phyloP scores from a whole-genome alignment of 2,113 vertebrate species.

The Neoarius graeffei region DNA sequence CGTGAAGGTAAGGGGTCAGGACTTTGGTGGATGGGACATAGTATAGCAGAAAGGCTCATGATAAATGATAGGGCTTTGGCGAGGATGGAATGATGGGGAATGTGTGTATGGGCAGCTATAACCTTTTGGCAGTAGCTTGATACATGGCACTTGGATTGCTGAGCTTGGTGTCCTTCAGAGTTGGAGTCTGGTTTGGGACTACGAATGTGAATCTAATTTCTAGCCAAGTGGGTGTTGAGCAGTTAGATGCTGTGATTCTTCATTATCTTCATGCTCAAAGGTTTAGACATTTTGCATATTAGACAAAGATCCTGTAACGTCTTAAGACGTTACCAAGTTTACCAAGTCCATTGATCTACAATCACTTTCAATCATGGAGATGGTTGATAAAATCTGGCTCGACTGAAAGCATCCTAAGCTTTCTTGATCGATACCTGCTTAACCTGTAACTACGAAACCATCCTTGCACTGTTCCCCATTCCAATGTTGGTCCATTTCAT shows the following conservation, averaged over 20 bases:
- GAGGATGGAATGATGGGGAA: not conserved
- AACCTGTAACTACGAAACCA: not conserved
- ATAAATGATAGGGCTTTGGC: slow-evolving; percentile 67
- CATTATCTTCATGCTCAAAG: not conserved
- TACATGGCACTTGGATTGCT: not conserved
- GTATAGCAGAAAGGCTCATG: slow-evolving; percentile 62
- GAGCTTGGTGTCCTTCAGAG: not conserved
- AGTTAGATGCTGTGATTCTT: not conserved
- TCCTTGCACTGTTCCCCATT: slow-evolving; percentile 30
- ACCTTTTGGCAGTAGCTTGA: slow-evolving; percentile 18
- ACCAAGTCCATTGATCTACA: not conserved
- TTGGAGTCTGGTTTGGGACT: not conserved
- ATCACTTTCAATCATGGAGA: not conserved
- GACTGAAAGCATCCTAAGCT: not conserved
- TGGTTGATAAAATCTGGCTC: not conserved
- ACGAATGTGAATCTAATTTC: slow-evolving; percentile 1
- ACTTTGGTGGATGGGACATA: slow-evolving; percentile 47
- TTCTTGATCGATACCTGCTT: not conserved
- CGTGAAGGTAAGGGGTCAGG: slow-evolving; percentile 65
- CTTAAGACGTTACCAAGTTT: not conserved
- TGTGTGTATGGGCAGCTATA: slow-evolving; percentile 15
- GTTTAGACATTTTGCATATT: slow-evolving; percentile 62
- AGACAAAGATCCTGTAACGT: not conserved
- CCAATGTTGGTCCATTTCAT: slow-evolving; percentile 45
- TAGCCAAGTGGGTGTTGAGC: not conserved